A percentile compares a stretch with the other conserved stretches of the same genome.
Evolutionary conservation across 2,888 invertebrate species (phyloP).

Genomic region (Netelia virgata): DNA sequence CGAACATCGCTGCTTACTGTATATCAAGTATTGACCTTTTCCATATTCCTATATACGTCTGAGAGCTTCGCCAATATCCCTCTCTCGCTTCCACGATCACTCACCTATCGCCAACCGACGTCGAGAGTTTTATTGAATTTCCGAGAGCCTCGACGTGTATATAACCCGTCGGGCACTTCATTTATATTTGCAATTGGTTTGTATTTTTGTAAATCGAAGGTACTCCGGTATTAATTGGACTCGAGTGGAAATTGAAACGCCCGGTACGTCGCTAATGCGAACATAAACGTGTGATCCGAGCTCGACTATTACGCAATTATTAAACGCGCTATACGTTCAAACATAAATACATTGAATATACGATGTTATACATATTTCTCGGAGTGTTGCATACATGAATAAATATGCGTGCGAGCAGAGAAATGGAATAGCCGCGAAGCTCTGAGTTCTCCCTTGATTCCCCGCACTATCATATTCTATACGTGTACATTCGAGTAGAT

Average conservation of each 20-base stretch:
- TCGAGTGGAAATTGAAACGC: conserved; percentile 25
- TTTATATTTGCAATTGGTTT: background rate
- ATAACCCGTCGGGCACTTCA: background rate
- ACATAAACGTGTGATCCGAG: conserved; percentile 73
- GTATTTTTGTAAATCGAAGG: background rate
- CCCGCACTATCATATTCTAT: background rate
- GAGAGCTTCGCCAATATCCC: conserved; percentile 1
- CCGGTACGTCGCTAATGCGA: conserved; percentile 70
- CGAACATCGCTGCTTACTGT: background rate
- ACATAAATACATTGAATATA: conserved; percentile 38
- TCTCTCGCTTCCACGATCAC: conserved; percentile 17
- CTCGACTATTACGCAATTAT: conserved; percentile 73
- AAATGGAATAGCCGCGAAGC: conserved; percentile 63
- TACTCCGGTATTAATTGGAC: background rate
- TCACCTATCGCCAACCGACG: conserved; percentile 36
- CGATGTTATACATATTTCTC: background rate
- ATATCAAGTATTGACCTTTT: conserved; percentile 43
- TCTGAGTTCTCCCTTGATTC: conserved; percentile 38
- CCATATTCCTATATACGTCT: conserved; percentile 23
- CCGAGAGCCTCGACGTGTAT: conserved; percentile 1
- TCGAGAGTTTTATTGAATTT: conserved; percentile 24
- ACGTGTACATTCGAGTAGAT: conserved; percentile 44
- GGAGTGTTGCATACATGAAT: background rate
- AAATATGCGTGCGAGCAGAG: conserved; percentile 32
- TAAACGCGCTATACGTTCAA: conserved; percentile 13